Conservation (phyloP, 2,888 invertebrate genomes). For the Autographa pulchrina region DNA sequence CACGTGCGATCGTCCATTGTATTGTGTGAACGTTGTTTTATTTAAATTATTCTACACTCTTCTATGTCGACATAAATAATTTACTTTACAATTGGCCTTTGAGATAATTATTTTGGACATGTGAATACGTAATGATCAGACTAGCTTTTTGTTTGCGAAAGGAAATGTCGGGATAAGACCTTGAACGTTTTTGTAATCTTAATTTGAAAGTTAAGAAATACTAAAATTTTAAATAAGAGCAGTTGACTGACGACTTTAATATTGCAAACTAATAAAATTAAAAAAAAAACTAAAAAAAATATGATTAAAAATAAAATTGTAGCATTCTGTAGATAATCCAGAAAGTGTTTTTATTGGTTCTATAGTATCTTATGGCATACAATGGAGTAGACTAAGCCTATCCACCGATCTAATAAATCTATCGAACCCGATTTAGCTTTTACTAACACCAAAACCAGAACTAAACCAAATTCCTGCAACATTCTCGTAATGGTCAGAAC, state of each 20-base stretch:
- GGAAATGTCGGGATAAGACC: slow-evolving; percentile 42
- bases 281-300: too few species aligned
- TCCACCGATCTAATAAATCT: neutral
- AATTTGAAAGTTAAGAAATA: slow-evolving; percentile 33
- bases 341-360: neutral
- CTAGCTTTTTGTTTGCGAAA: slow-evolving; percentile 38
- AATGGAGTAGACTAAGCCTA: slow-evolving; percentile 1
- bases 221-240: slow-evolving; percentile 27
- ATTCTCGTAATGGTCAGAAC: slow-evolving; percentile 27
- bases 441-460: slow-evolving; percentile 8
- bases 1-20: slow-evolving; percentile 76
- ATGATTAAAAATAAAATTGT: neutral
- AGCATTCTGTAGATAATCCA: neutral
- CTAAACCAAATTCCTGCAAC: slow-evolving; percentile 13
- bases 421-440: slow-evolving; percentile 2
- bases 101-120: slow-evolving; percentile 53
- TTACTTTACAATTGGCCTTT: slow-evolving; percentile 44
- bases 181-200: slow-evolving; percentile 34
- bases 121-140: slow-evolving; percentile 42
- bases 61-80: slow-evolving; percentile 49
- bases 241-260: neutral
- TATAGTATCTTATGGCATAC: neutral
- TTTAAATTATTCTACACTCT: slow-evolving; percentile 56
- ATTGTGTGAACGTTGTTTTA: slow-evolving; percentile 63
- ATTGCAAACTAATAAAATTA: too few species aligned